Conservation (phyloP, 2,113 vertebrate species). For the Embiotoca jacksoni region DNA sequence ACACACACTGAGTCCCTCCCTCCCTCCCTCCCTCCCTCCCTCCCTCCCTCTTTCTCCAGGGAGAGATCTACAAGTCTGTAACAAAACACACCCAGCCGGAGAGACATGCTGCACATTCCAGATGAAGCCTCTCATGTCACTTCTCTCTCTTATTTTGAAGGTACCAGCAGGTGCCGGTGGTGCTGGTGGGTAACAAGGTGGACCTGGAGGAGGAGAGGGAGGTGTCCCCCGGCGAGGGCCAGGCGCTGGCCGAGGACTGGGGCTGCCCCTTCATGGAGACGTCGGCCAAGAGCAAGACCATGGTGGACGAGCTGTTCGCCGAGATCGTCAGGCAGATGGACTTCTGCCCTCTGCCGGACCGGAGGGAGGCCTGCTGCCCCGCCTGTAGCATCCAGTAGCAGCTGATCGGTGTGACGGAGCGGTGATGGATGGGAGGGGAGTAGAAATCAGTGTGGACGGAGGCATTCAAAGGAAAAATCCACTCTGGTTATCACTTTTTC, state of each 20-base stretch:
- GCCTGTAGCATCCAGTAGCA: conserved; percentile 95
- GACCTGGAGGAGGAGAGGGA: conserved; percentile 96
- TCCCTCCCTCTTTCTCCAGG: not conserved
- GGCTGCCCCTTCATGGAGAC: conserved; percentile 98
- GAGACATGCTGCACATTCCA: not conserved
- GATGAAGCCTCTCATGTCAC: not conserved
- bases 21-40: not conserved
- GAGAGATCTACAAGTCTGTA: too few species aligned
- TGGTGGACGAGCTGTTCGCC: conserved; percentile 97
- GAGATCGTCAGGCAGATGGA: conserved; percentile 98
- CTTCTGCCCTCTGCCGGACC: conserved; percentile 96
- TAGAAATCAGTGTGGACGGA: conserved; percentile 27
- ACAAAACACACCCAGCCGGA: too few species aligned
- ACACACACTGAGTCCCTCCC: not conserved
- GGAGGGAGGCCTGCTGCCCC: conserved; percentile 93
- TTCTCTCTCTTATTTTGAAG: conserved; percentile 68
- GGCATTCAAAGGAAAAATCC: conserved; percentile 26
- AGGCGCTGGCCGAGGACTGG: conserved; percentile 96
- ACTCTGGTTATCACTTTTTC: conserved; percentile 28
- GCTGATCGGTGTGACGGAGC: not conserved
- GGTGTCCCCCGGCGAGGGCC: conserved; percentile 92
- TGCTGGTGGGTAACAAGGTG: conserved; percentile 97
- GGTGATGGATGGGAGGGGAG: conserved; percentile 17
- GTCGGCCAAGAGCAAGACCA: conserved; percentile 97
- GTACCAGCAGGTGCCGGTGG: conserved; percentile 97